Evolutionary conservation across 2,797 vertebrate species (phyloP).

Genomic region (Gymnopithys bicolor): DNA sequence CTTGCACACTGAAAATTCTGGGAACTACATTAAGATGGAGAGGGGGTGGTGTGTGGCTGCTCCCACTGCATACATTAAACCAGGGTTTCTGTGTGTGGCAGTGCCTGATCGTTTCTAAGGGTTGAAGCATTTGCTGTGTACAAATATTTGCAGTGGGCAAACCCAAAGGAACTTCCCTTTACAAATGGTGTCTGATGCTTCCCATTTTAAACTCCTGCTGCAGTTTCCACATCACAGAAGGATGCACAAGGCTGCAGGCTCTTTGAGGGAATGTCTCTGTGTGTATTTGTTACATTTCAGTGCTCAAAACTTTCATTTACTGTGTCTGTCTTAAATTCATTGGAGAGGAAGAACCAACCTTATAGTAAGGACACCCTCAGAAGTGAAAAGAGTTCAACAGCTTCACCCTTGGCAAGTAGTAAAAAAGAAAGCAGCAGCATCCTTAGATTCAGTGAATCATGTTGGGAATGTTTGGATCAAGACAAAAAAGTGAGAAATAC

Average conservation of each 20-base stretch:
- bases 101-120: background rate
- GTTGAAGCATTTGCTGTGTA: background rate
- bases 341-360: background rate
- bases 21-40: background rate
- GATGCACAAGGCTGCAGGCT: background rate
- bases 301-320: background rate
- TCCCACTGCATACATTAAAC: background rate
- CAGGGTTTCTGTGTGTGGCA: background rate
- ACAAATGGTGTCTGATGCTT: background rate
- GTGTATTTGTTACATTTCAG: background rate
- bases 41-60: background rate
- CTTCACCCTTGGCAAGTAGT: background rate
- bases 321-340: background rate
- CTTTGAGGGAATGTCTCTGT: background rate
- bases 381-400: background rate
- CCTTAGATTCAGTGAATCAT: background rate
- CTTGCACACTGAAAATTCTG: background rate
- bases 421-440: background rate
- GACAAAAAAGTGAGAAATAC: background rate
- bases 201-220: background rate
- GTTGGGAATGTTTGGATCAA: background rate
- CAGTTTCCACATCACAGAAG: background rate
- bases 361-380: background rate
- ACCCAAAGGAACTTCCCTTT: background rate
- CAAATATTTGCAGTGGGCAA: slow-evolving; percentile 4